These are phyloP conservation scores for Phylloscopus collybita DNA, from an alignment of 2,797 vertebrate genomes.

Conservation along the genomic window DNA sequence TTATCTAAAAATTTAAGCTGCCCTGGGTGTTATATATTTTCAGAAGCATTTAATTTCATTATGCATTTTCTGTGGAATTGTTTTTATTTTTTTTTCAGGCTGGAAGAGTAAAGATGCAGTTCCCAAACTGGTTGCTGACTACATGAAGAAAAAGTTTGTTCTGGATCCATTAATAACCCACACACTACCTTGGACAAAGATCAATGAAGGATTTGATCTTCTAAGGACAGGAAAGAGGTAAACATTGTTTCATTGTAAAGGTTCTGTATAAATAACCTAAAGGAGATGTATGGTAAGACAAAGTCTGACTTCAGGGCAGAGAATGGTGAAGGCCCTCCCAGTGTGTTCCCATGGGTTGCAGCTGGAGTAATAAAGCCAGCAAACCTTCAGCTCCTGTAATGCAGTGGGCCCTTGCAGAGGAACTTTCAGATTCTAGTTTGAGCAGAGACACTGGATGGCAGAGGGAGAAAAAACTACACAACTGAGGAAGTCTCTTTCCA, in stretches of 20 bases:
- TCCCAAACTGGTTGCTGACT: slow-evolving; percentile 82
- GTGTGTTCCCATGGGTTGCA: not conserved
- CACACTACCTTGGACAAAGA: slow-evolving; percentile 79
- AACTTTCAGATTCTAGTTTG: not conserved
- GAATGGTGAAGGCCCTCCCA: not conserved
- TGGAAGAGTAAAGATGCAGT: slow-evolving; percentile 80
- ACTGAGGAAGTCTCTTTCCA: not conserved
- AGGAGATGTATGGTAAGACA: not conserved
- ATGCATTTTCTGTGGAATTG: not conserved
- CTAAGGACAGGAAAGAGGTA: slow-evolving; percentile 85
- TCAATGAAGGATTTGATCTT: slow-evolving; percentile 87
- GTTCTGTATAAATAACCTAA: not conserved
- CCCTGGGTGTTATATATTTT: not conserved
- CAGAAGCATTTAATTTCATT: not conserved
- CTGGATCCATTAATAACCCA: slow-evolving; percentile 89
- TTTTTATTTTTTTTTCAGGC: slow-evolving; percentile 42
- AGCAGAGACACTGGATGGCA: not conserved
- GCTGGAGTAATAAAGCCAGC: not conserved
- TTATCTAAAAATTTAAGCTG: not conserved
- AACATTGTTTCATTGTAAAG: not conserved
- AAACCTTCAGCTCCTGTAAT: not conserved
- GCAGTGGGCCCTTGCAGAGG: not conserved
- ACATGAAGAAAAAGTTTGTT: slow-evolving; percentile 85
- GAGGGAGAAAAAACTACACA: not conserved
- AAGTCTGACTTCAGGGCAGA: not conserved